Evolutionary conservation across 2,113 vertebrate species (phyloP).

Genomic region (Silurus asotus): DNA sequence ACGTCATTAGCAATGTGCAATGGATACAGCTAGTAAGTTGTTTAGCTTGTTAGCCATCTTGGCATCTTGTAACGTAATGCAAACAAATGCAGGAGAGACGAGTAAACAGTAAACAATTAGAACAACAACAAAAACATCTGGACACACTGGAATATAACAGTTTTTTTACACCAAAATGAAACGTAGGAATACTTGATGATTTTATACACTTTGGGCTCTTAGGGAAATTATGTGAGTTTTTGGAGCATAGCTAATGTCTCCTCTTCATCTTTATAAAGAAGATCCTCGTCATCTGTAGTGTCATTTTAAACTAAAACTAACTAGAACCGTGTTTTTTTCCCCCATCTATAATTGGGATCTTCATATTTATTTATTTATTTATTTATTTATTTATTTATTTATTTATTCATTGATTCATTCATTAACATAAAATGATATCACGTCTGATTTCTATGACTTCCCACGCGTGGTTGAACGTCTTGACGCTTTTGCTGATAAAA

Average conservation of each 20-base stretch:
- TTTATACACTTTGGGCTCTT: background rate
- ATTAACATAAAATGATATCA: constrained; percentile 14
- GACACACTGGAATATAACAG: background rate
- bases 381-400: background rate
- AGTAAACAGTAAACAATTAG: background rate
- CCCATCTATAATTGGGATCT: background rate
- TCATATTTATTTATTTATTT: background rate
- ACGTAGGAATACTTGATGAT: background rate
- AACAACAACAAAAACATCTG: background rate
- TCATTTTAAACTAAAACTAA: background rate
- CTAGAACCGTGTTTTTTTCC: background rate
- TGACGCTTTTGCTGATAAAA: constrained; percentile 18
- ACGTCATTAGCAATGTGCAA: background rate
- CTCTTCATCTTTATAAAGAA: background rate
- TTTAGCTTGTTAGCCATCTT: background rate
- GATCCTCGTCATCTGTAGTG: background rate
- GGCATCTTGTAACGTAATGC: background rate
- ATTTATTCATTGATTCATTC: background rate
- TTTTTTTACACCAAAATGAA: background rate
- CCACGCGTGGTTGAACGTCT: constrained; percentile 27
- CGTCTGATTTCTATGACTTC: constrained; percentile 10
- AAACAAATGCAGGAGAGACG: constrained; percentile 11
- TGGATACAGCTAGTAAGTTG: background rate
- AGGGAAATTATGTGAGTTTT: background rate
- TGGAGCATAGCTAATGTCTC: background rate